phyloP scores from a whole-genome alignment of 2,888 invertebrate species.

The Criorhina ranunculi region DNA sequence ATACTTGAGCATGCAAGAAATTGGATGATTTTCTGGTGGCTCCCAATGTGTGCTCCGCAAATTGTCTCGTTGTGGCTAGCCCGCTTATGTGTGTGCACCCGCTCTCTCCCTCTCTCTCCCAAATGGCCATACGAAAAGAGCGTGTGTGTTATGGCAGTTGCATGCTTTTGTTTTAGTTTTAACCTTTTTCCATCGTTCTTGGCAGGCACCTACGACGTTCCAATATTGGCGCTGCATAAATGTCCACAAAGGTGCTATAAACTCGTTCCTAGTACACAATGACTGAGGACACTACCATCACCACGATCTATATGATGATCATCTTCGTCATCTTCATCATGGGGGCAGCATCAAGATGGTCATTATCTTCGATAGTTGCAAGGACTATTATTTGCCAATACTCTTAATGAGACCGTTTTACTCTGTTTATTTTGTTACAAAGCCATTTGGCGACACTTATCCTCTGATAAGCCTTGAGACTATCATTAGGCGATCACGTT shows the following conservation, averaged over 20 bases:
- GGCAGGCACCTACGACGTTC: slow-evolving; percentile 57
- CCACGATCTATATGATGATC: slow-evolving; percentile 41
- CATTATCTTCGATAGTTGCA: slow-evolving; percentile 40
- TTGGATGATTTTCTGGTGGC: slow-evolving; percentile 78
- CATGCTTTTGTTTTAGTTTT: slow-evolving; percentile 39
- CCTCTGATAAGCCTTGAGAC: background rate
- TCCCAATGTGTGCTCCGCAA: slow-evolving; percentile 66
- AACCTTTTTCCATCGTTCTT: slow-evolving; percentile 10
- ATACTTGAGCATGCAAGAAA: slow-evolving; percentile 78
- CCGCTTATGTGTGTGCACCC: slow-evolving; percentile 21
- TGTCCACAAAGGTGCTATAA: slow-evolving; percentile 71
- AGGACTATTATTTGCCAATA: too few species aligned
- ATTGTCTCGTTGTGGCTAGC: slow-evolving; percentile 62
- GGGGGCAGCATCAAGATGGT: slow-evolving; percentile 50
- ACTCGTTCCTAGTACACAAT: slow-evolving; percentile 68
- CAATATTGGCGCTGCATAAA: slow-evolving; percentile 53
- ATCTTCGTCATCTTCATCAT: slow-evolving; percentile 49
- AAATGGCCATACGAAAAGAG: slow-evolving; percentile 61
- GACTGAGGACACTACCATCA: slow-evolving; percentile 65
- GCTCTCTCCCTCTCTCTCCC: slow-evolving; percentile 40
- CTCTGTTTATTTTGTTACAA: slow-evolving; percentile 19
- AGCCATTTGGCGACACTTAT: slow-evolving; percentile 17
- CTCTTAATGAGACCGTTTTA: slow-evolving; percentile 42
- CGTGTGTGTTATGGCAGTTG: slow-evolving; percentile 70
- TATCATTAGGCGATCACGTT: slow-evolving; percentile 18